Evolutionary conservation across 2,113 vertebrate genomes (phyloP), one percentile per base, ranked within the genome.

Genomic region (Microcebus lehilahytsara): DNA sequence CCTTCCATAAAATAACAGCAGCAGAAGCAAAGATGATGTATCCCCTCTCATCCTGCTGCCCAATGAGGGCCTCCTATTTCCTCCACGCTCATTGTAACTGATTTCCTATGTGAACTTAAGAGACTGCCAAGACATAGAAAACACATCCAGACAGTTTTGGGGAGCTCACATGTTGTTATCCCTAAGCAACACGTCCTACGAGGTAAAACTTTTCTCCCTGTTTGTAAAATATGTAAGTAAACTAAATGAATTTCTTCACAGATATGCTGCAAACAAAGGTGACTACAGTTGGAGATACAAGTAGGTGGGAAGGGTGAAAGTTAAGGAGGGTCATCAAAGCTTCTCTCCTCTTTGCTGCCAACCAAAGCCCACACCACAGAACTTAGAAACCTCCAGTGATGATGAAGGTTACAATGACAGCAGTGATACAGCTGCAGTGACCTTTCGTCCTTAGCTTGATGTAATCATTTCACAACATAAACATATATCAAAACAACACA

Each of bases 1-100:
- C 81, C 71, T 89, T 95, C 87, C 93, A 72, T 81, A 83, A 92
- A 90, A 85, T 95, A 95, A 90, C 34, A 92, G 42, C 91, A 95
- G 16, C 93, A 93, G 89, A 9, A 77, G 46, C 53, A 46, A 62
- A 66, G 51, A 87, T 53, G 89, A 95, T n/a, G 20, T 40, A 19
- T 92, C 74, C 75, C 60, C 92, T 93, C 84, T 92, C 64, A 71
- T 96, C 75, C 95, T 93, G 86, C 80, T 62, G 32, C 85, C 62
- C 27, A 10, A 71, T 0, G 62, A 74, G 30, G 62, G 66, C n/a
- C 79, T 80, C 64, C 32, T 83, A 66, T 22, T 40, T 81, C 94
- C 83, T 42, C 85, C 56, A 58, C 25, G 17, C 56, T 79, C 79
- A 92, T 51, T 96, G 89, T 96, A 80, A 93, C 85, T 34, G 27